These are phyloP conservation scores for Platycheirus rosarum DNA, from an alignment of 2,888 invertebrate genomes.

Conservation along the genomic window DNA sequence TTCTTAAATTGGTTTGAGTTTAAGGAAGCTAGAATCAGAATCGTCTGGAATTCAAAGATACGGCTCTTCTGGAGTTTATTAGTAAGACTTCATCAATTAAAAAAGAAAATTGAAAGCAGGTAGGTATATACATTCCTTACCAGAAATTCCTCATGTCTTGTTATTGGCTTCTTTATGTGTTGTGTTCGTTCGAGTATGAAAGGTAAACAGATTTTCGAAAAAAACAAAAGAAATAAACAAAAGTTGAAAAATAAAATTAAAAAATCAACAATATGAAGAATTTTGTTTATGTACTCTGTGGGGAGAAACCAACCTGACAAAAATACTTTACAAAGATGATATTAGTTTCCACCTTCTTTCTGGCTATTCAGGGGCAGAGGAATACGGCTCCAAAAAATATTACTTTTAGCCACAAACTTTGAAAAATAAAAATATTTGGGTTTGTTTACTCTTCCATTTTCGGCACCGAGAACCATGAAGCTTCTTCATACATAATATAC, in stretches of 20 bases:
- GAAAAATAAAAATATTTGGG: constrained; percentile 9
- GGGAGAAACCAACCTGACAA: constrained; percentile 66
- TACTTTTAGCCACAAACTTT: constrained; percentile 59
- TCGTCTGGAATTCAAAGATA: too few species aligned
- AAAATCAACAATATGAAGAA: constrained; percentile 57
- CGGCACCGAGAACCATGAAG: too few species aligned
- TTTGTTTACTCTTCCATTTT: constrained; percentile 64
- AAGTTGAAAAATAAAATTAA: too few species aligned
- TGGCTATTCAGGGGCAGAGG: constrained; percentile 39
- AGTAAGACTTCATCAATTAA: too few species aligned
- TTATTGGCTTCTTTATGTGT: too few species aligned
- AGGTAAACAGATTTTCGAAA: background rate
- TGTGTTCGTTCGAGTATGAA: too few species aligned
- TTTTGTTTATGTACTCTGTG: constrained; percentile 67
- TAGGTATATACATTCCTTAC: too few species aligned
- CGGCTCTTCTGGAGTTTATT: too few species aligned
- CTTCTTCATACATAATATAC: constrained; percentile 5
- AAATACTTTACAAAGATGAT: constrained; percentile 65
- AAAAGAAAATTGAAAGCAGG: too few species aligned
- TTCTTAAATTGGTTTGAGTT: too few species aligned
- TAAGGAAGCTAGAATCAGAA: too few species aligned
- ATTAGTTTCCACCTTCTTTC: constrained; percentile 65
- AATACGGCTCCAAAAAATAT: constrained; percentile 44
- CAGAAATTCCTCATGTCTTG: too few species aligned
- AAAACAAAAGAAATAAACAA: background rate